phyloP scores from a whole-genome alignment of 2,888 invertebrate genomes.

The Spilarctia lutea region DNA sequence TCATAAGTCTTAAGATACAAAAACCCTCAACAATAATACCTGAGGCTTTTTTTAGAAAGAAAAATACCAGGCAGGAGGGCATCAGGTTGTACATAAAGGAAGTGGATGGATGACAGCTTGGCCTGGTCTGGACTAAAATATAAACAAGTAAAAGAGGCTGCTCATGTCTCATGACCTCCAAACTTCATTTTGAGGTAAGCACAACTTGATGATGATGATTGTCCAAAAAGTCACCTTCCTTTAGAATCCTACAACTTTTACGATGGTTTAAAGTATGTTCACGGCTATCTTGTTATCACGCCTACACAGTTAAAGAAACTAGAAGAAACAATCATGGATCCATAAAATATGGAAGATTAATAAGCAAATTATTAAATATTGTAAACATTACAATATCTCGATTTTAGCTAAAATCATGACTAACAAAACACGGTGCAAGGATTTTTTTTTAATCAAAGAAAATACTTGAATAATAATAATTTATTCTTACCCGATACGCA shows the following conservation, averaged over 20 bases:
- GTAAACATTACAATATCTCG: neutral
- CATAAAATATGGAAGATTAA: neutral
- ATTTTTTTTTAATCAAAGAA: neutral
- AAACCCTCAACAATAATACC: no score
- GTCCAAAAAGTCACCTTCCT: neutral
- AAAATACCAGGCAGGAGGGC: no score
- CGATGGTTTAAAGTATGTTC: neutral
- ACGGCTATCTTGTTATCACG: neutral
- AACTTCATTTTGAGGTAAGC: no score
- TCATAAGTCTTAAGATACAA: neutral
- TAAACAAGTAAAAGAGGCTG: no score
- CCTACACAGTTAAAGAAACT: neutral
- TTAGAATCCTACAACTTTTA: neutral
- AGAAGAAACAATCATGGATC: neutral
- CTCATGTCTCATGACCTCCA: no score
- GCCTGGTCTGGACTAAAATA: no score
- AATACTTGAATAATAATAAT: neutral
- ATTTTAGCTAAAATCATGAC: neutral
- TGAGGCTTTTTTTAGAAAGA: no score
- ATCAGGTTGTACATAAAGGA: no score
- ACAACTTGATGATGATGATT: no score
- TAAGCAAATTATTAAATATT: neutral
- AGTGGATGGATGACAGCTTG: no score
- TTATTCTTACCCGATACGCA: neutral
- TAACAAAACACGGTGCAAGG: neutral